A percentile compares a stretch with the other conserved stretches of the same genome.
Evolutionary conservation across 2,888 invertebrate species (phyloP).

Genomic region (Eupithecia vulgata): DNA sequence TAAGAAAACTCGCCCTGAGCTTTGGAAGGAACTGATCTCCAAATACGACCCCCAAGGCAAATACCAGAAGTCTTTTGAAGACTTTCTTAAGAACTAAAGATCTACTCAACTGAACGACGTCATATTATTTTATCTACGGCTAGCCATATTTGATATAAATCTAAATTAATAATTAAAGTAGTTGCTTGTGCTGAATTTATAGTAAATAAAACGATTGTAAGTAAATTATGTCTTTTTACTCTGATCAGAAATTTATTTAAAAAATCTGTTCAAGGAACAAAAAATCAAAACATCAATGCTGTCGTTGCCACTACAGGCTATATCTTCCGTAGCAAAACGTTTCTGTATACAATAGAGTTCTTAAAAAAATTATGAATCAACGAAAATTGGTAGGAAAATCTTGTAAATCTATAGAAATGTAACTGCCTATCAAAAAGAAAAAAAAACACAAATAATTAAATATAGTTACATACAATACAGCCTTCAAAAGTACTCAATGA

Average conservation of each 20-base stretch:
- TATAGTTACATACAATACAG: neutral
- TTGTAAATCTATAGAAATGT: neutral
- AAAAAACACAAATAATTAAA: neutral
- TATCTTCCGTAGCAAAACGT: neutral
- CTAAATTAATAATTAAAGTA: neutral
- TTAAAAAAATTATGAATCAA: neutral
- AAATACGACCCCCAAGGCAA: slow-evolving; percentile 85
- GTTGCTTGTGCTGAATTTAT: neutral
- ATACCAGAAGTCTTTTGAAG: slow-evolving; percentile 75
- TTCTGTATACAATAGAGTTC: neutral
- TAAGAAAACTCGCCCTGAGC: slow-evolving; percentile 80
- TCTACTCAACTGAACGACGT: neutral
- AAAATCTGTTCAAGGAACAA: neutral
- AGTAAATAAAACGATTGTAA: neutral
- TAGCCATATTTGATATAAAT: neutral
- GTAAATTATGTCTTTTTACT: neutral
- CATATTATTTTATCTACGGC: neutral
- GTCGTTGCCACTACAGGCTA: neutral
- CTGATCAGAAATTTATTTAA: neutral
- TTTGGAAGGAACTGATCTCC: slow-evolving; percentile 81
- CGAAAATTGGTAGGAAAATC: neutral
- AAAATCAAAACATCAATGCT: neutral
- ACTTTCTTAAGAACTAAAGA: slow-evolving; percentile 55
- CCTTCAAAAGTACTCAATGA: neutral
- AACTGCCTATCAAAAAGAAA: neutral